These are phyloP conservation scores for Tryphoninae sp. DNA, from an alignment of 2,888 invertebrate genomes.

Conservation along the genomic window DNA sequence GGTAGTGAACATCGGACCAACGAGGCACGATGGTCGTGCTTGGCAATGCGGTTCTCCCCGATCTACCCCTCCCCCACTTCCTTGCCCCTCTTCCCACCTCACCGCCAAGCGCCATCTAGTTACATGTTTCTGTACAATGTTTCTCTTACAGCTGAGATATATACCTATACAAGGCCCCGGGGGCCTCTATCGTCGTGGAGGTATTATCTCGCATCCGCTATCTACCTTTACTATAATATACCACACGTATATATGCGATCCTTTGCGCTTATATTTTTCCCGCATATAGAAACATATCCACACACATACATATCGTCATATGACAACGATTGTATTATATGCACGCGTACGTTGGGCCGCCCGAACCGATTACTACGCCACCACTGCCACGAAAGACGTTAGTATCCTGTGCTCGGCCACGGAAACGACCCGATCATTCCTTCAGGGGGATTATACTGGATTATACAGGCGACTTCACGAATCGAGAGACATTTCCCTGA, in stretches of 20 bases:
- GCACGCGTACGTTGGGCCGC: conserved; percentile 35
- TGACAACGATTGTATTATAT: conserved; percentile 18
- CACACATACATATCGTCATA: conserved; percentile 25
- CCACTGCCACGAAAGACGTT: conserved; percentile 41
- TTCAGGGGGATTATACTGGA: conserved; percentile 38
- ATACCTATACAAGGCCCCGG: conserved; percentile 42
- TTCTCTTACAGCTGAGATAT: conserved; percentile 39
- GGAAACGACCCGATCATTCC: conserved; percentile 47
- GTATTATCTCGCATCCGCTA: conserved; percentile 60
- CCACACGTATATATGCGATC: conserved; percentile 20
- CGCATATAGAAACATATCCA: not conserved
- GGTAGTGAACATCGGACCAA: conserved; percentile 52
- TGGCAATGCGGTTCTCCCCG: conserved; percentile 37
- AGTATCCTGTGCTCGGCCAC: conserved; percentile 43
- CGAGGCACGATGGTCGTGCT: conserved; percentile 26
- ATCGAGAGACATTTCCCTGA: conserved; percentile 7
- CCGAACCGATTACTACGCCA: conserved; percentile 42
- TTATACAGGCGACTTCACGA: conserved; percentile 48
- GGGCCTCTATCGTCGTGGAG: conserved; percentile 42
- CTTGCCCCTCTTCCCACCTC: conserved; percentile 20
- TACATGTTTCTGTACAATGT: conserved; percentile 52
- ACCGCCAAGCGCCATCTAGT: conserved; percentile 23
- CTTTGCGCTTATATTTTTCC: conserved; percentile 6
- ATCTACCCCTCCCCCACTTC: not conserved
- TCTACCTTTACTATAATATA: conserved; percentile 38